These are phyloP conservation scores for Otocyon megalotis DNA, from an alignment of 2,113 vertebrate species.

Conservation along the genomic window DNA sequence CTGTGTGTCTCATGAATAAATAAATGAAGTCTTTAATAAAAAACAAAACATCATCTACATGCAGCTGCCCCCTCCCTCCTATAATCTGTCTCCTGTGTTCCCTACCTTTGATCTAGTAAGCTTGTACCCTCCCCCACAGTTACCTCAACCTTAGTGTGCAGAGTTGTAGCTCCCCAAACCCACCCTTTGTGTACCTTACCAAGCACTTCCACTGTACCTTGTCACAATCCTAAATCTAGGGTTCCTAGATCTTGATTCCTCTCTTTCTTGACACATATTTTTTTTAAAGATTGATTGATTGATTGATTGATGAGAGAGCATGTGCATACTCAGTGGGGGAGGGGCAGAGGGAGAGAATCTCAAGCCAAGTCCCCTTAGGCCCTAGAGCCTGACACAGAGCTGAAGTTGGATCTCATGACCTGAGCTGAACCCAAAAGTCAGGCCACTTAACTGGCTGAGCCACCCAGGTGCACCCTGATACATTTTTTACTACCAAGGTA, in stretches of 20 bases:
- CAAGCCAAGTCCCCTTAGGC: neutral
- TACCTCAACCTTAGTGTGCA: neutral
- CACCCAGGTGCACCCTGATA: neutral
- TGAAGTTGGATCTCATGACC: neutral
- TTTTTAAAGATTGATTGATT: neutral
- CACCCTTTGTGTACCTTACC: rapidly evolving
- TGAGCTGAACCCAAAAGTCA: neutral
- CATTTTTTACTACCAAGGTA: neutral
- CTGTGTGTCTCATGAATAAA: no score
- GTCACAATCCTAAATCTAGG: neutral
- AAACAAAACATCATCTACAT: neutral
- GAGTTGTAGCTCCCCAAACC: rapidly evolving
- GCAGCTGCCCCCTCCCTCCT: neutral
- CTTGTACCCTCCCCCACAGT: rapidly evolving
- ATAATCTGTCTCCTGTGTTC: neutral
- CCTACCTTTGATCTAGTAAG: neutral
- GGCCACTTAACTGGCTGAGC: neutral
- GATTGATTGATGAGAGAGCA: neutral
- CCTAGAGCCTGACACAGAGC: neutral
- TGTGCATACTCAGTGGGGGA: neutral
- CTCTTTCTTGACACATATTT: neutral
- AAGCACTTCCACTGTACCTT: neutral
- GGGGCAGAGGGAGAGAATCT: neutral
- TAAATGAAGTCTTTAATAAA: no score
- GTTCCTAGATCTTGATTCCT: neutral